Base-by-base conservation (phyloP, 1,140 invertebrate species). In the Neotoxoptera formosana region DNA sequence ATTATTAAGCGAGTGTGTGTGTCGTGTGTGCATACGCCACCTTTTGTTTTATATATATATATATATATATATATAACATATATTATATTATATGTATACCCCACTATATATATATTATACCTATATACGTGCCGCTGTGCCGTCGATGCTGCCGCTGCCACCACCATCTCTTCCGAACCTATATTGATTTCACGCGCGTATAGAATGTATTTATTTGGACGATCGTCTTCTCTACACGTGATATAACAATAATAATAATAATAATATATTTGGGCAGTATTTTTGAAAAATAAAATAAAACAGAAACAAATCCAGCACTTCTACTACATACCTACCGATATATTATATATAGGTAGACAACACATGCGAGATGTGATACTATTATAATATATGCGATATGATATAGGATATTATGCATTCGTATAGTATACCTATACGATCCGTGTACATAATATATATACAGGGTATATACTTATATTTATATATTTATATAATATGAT, bases 121-220 rank as follows among this genome's bases (percentile, higher is more conserved):
- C 41, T 41, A 41, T 7, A 2, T 45, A 11, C n/a, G 17, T n/a
- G 48, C 30, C 21, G 21, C 9, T 17, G 47, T 48, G 7, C 86
- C 11, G 30, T 36, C 34, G n/a, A 9, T 56, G n/a, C 21, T 20
- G 41, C 21, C 45, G 41, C 41, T 41, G 41, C 2, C 1, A 41
- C 41, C 41, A 48, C 86, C 48, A 48, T 88, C 48, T 8, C 36
- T 90, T 90, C 2, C 67, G 89, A 56, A 60, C 89, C 53, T 45
- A 45, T 90, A 90, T 60, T 90, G 89, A 90, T 90, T 90, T 90
- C 53, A 90, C 89, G 89, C 14, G 36, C 25, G 36, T 90, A 90
- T 53, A 90, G 48, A 34, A 36, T 56, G 87, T 56, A 89, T 53
- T 89, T 53, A 36, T 36, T 90, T 56, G 34, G 88, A 89, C 87